Percentiles rank a stretch among this genome's conserved stretches.
phyloP scores from a whole-genome alignment of 2,113 vertebrate genomes.

The Strigops habroptila region DNA sequence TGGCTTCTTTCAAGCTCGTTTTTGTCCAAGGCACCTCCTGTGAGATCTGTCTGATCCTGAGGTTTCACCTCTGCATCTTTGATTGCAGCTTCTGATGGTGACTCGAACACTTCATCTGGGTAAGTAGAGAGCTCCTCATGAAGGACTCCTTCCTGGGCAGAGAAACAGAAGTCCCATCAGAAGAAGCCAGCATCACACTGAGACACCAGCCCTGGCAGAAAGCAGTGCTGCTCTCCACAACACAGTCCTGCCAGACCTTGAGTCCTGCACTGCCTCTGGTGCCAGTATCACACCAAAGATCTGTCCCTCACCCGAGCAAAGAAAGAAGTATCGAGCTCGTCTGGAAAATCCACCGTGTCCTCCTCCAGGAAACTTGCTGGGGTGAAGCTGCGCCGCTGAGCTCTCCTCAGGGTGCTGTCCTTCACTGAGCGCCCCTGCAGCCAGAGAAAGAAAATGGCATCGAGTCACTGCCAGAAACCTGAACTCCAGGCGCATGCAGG shows the following conservation, averaged over 20 bases:
- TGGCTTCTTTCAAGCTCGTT: constrained; percentile 92
- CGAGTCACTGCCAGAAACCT: not conserved
- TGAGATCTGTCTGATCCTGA: constrained; percentile 83
- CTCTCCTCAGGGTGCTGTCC: constrained; percentile 80
- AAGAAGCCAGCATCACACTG: not conserved
- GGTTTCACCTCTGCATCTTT: constrained; percentile 83
- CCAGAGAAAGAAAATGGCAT: not conserved
- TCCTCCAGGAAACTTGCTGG: constrained; percentile 95
- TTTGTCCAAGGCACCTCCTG: constrained; percentile 92
- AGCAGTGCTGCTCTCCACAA: not conserved
- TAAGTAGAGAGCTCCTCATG: constrained; percentile 93
- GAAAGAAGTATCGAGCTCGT: constrained; percentile 96
- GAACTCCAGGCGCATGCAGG: not conserved
- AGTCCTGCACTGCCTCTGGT: not conserved
- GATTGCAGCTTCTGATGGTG: constrained; percentile 86
- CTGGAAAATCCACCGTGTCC: constrained; percentile 89
- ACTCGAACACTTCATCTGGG: constrained; percentile 92
- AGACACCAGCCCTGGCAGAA: not conserved
- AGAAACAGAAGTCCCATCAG: constrained; percentile 33
- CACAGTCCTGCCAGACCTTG: not conserved
- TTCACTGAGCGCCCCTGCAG: constrained; percentile 88
- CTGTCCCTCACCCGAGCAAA: constrained; percentile 86
- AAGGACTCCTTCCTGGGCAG: constrained; percentile 87
- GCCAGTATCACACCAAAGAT: fast-evolving
- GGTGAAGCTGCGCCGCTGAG: constrained; percentile 91